phyloP scores from a whole-genome alignment of 2,113 vertebrate genomes.

The Abramis brama region DNA sequence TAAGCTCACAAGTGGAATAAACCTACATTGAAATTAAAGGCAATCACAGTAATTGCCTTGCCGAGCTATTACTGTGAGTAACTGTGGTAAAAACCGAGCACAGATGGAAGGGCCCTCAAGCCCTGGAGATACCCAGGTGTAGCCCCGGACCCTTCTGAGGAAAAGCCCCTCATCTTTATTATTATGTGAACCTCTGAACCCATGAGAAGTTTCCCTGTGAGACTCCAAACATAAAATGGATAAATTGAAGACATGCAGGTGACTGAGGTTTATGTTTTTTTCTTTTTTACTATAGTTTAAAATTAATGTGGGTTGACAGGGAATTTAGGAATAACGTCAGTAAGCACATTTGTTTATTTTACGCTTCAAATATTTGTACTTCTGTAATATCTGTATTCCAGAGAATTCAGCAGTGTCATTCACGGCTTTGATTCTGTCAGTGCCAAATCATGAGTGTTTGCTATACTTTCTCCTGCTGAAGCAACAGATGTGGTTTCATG shows the following conservation, averaged over 20 bases:
- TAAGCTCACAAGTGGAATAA: constrained; percentile 41
- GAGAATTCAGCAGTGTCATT: background rate
- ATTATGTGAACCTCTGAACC: constrained; percentile 28
- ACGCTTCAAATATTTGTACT: constrained; percentile 6
- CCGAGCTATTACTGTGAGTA: constrained; percentile 49
- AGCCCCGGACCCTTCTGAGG: constrained; percentile 7
- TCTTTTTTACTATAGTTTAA: background rate
- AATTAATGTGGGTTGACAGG: background rate
- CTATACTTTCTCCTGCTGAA: constrained; percentile 12
- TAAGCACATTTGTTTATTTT: background rate
- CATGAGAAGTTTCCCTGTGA: background rate
- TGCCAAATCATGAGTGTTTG: constrained; percentile 13
- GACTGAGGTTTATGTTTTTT: background rate
- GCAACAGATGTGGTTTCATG: constrained; percentile 20
- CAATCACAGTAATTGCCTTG: constrained; percentile 54
- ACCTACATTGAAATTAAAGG: constrained; percentile 36
- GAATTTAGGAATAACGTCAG: background rate
- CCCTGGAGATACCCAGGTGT: constrained; percentile 28
- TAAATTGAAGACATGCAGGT: background rate
- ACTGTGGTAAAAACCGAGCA: constrained; percentile 29
- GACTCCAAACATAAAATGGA: background rate
- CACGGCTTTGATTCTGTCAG: background rate
- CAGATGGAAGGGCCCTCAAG: constrained; percentile 40
- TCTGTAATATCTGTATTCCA: background rate
- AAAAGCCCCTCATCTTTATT: constrained; percentile 24